Evolutionary conservation across 2,113 vertebrate species (phyloP).

Genomic region (Pristiophorus japonicus): DNA sequence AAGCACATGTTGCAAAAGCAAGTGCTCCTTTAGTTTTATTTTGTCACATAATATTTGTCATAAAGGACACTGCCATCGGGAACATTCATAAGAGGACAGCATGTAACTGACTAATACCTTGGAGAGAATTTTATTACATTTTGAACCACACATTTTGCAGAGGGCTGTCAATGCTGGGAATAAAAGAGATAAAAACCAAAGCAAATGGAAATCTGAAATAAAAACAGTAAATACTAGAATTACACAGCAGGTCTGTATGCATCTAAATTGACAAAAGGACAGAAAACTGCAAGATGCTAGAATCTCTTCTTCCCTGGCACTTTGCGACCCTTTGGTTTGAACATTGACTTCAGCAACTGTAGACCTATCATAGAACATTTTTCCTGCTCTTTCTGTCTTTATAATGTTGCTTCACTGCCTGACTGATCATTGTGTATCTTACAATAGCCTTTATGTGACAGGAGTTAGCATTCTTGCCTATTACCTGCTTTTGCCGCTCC

Average conservation of each 20-base stretch:
- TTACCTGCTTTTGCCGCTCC: neutral
- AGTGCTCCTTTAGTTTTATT: neutral
- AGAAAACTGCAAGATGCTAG: no score
- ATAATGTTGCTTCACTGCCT: neutral
- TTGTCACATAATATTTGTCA: neutral
- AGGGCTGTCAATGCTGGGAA: neutral
- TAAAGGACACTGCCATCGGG: neutral
- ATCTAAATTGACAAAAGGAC: neutral
- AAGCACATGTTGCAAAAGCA: neutral
- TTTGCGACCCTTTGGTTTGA: neutral
- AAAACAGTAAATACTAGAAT: neutral
- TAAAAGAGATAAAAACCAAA: neutral
- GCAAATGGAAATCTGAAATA: neutral
- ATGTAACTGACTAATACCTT: neutral
- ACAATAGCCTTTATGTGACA: neutral
- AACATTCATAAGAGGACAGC: neutral
- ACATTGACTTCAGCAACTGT: neutral
- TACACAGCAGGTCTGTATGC: neutral
- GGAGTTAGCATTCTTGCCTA: neutral
- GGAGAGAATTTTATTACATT: neutral
- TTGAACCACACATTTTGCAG: neutral
- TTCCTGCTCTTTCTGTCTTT: neutral
- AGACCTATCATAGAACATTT: neutral
- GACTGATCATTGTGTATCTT: neutral
- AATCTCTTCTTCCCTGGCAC: neutral